Base-by-base conservation (phyloP, 2,888 invertebrate species). In the Drosophila paracracens region DNA sequence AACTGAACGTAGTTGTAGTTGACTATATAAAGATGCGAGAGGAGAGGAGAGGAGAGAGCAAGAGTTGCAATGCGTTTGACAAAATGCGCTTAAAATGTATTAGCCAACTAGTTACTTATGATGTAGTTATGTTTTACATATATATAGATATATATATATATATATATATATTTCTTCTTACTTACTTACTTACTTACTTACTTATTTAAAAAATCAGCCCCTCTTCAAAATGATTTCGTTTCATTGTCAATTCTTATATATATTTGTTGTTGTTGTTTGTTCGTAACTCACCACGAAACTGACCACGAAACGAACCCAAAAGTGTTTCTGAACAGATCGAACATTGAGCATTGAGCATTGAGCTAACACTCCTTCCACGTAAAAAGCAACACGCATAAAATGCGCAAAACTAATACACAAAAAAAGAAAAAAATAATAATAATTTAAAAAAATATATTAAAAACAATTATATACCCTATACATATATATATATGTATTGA, bases 381-480 rank as follows among this genome's bases (percentile, higher is more conserved):
- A 79, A 72, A 73, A 91, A 91, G 91, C 91, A 91, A 91, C 73
- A 81, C 82, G 91, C 91, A 91, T 91, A 78, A 87, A 91, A 91
- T 91, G 91, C 91, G 85, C 81, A 87, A 86, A 86, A 70, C 62
- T 62, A 69, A 71, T 53, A 63, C 35, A 35, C 60, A 56, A 36
- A 60, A 54, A 61, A 61, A 65, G 43, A 43, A 57, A 46, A 46
- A 33, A 25, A 43, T 21, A 46, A 46, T 46, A 46, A 46, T 46
- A 21, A 38, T 25, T 25, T 11, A 6, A 43, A 46, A 21, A 16
- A 46, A 60, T 43, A 51, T 61, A 53, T 52, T 50, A 43, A 46
- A 46, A 46, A 46, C 36, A 25, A 46, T 25, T 8, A 67, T 53
- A 68, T 70, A 76, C 71, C 59, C 71, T 63, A 69, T 69, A 74